Percentiles rank a stretch among this genome's conserved stretches.
Evolutionary conservation across 2,888 invertebrate species (phyloP).

Genomic region (Hydrotaea cyrtoneurina): DNA sequence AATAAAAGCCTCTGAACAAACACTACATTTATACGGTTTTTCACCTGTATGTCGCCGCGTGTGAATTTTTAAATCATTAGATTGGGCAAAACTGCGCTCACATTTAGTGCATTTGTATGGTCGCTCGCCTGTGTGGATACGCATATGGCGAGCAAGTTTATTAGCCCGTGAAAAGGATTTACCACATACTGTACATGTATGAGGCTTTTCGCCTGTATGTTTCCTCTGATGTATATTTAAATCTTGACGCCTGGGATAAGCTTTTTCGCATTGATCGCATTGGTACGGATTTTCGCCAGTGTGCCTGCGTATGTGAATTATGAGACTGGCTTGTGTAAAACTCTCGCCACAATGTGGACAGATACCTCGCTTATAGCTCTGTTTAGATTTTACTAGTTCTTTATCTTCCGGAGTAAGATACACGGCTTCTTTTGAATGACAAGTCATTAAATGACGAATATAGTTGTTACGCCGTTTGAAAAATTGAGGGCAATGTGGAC

Average conservation of each 20-base stretch:
- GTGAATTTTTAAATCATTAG: conserved; percentile 87
- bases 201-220: conserved; percentile 84
- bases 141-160: conserved; percentile 84
- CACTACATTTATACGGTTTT: conserved; percentile 84
- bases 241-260: conserved; percentile 84
- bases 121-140: conserved; percentile 82
- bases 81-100: conserved; percentile 84
- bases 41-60: conserved; percentile 87
- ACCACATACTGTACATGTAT: conserved; percentile 76
- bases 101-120: conserved; percentile 83
- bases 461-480: conserved; percentile 83
- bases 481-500: conserved; percentile 77
- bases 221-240: conserved; percentile 83
- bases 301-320: conserved; percentile 85
- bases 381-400: conserved; percentile 64
- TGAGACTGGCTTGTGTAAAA: conserved; percentile 83
- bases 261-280: conserved; percentile 84
- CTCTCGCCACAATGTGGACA: conserved; percentile 84
- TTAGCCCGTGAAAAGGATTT: conserved; percentile 84
- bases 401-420: conserved; percentile 70
- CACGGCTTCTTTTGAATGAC: conserved; percentile 78
- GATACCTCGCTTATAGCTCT: conserved; percentile 78
- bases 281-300: conserved; percentile 85
- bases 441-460: conserved; percentile 82
- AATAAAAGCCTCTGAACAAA: conserved; percentile 86